These are phyloP conservation scores for Tribolium freemani DNA, from an alignment of 2,888 invertebrate species.

Conservation along the genomic window DNA sequence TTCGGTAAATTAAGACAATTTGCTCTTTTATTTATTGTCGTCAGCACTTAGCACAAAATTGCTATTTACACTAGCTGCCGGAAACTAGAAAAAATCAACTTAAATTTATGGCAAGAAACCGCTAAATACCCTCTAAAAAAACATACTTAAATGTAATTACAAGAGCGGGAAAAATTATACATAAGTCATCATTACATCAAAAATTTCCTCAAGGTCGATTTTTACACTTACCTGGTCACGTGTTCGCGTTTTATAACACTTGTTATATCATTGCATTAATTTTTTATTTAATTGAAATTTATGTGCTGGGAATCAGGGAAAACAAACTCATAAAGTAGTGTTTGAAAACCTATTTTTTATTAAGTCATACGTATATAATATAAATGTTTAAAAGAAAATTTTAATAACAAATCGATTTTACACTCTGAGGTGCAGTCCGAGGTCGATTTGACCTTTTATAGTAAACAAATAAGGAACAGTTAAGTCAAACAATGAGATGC, in stretches of 20 bases:
- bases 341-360: background rate
- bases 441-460: background rate
- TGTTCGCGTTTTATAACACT: background rate
- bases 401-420: background rate
- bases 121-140: background rate
- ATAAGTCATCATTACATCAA: background rate
- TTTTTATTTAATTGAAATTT: background rate
- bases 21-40: background rate
- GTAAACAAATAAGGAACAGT: background rate
- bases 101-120: background rate
- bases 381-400: background rate
- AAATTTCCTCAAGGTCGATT: conserved; percentile 9
- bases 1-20: background rate
- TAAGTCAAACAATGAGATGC: background rate
- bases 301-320: background rate
- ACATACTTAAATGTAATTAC: background rate
- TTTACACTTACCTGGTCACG: conserved; percentile 4
- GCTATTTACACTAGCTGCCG: background rate
- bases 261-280: background rate
- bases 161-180: background rate
- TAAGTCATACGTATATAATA: background rate
- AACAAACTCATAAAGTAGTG: background rate
- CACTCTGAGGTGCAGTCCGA: background rate
- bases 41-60: background rate
- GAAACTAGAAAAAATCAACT: background rate